Evolutionary conservation across 2,113 vertebrate genomes (phyloP).

Genomic region (Fukomys damarensis): DNA sequence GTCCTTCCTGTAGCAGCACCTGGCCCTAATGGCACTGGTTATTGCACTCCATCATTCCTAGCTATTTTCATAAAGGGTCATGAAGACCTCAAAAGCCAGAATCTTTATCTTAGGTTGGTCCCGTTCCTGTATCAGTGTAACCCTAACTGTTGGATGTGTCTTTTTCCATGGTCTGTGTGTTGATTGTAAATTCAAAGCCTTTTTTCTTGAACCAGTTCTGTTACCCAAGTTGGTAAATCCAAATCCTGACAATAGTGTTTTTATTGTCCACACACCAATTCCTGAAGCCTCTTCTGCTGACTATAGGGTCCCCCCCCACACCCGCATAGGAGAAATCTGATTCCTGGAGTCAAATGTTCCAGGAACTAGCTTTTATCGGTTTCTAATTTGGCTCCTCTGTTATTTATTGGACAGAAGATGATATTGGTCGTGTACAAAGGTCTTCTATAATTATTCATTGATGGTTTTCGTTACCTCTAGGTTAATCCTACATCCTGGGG

Average conservation of each 20-base stretch:
- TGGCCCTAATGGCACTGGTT: neutral
- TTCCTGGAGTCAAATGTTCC: conserved; percentile 60
- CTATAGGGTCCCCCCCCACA: neutral
- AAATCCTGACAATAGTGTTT: conserved; percentile 11
- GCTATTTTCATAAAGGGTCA: neutral
- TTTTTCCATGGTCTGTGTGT: neutral
- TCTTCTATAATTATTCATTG: conserved; percentile 40
- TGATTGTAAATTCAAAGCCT: conserved; percentile 4
- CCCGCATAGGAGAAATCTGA: conserved; percentile 63
- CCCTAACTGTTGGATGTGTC: neutral
- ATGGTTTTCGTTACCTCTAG: conserved; percentile 35
- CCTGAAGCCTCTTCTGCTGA: conserved; percentile 61
- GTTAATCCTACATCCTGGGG: neutral
- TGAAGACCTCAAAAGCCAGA: neutral
- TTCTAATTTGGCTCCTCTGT: conserved; percentile 50
- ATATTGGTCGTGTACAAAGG: neutral
- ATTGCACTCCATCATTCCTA: neutral
- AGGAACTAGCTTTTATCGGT: conserved; percentile 65
- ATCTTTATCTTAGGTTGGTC: neutral
- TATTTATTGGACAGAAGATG: conserved; percentile 54
- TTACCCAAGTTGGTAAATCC: conserved; percentile 53
- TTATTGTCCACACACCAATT: conserved; percentile 22
- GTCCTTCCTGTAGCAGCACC: neutral
- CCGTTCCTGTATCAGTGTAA: neutral
- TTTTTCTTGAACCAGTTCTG: conserved; percentile 11